Conservation (phyloP, 2,113 vertebrate genomes). For the Peromyscus leucopus region DNA sequence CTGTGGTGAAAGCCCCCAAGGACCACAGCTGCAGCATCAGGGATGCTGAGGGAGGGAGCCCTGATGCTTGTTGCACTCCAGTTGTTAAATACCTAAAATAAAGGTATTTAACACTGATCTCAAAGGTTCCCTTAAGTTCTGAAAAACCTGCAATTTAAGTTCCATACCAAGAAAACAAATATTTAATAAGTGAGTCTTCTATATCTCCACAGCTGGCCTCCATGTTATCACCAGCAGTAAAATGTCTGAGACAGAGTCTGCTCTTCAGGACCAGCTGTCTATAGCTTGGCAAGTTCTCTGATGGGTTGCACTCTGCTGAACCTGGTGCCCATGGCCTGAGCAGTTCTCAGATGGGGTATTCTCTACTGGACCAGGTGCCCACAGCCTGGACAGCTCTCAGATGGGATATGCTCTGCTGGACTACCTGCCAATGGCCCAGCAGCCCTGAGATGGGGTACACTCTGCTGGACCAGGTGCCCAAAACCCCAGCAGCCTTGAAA, state of each 20-base stretch:
- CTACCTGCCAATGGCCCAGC: no score
- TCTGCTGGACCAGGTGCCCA: background rate
- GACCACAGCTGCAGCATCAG: background rate
- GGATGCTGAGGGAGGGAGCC: background rate
- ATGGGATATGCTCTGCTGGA: no score
- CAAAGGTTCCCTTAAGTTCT: background rate
- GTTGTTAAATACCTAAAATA: background rate
- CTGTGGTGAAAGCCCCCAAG: background rate
- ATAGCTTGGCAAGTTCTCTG: background rate
- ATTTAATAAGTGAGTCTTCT: constrained; percentile 10
- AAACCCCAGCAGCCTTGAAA: background rate
- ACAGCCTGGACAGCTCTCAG: background rate
- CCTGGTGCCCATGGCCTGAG: background rate
- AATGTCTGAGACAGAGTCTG: background rate
- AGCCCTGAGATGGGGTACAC: background rate
- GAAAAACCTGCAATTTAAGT: background rate
- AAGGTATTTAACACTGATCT: background rate
- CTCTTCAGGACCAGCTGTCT: fast-evolving
- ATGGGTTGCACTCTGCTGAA: background rate
- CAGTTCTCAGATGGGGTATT: background rate
- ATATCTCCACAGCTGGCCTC: background rate
- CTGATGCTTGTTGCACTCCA: background rate
- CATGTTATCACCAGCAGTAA: background rate
- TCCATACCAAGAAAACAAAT: background rate
- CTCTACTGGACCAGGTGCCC: fast-evolving